Evolutionary conservation across 2,797 vertebrate species (phyloP).

Genomic region (Urophycis tenuis): DNA sequence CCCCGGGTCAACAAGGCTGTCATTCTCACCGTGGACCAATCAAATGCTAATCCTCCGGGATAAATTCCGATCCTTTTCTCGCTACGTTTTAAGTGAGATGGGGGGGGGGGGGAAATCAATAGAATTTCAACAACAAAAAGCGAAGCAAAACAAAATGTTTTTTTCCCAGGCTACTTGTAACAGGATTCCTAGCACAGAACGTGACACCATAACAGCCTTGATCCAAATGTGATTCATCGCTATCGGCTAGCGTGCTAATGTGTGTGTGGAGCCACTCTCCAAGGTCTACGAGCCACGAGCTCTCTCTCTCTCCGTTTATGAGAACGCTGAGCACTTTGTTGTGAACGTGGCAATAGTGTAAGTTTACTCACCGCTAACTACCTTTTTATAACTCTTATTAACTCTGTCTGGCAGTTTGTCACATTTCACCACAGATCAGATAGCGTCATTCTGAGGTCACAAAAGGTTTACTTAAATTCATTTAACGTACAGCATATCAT

Average conservation of each 20-base stretch:
- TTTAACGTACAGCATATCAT: not conserved
- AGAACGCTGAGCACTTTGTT: too few species aligned
- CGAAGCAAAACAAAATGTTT: slow-evolving; percentile 42
- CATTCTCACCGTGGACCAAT: slow-evolving; percentile 32
- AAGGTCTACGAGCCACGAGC: slow-evolving; percentile 6
- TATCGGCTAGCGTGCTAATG: slow-evolving; percentile 30
- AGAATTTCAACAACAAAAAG: slow-evolving; percentile 12
- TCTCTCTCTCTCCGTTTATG: not conserved
- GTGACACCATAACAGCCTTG: slow-evolving; percentile 27
- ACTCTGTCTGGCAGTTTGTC: not conserved
- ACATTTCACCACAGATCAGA: not conserved
- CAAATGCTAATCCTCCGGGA: slow-evolving; percentile 27
- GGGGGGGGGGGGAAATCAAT: too few species aligned
- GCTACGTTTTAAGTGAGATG: slow-evolving; percentile 12
- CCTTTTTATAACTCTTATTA: too few species aligned
- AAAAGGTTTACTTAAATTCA: not conserved
- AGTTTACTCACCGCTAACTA: too few species aligned
- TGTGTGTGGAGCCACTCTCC: slow-evolving; percentile 18
- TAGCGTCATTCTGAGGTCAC: not conserved
- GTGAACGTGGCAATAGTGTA: too few species aligned
- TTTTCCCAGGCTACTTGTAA: slow-evolving; percentile 40
- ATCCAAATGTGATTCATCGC: slow-evolving; percentile 34
- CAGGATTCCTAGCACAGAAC: slow-evolving; percentile 26
- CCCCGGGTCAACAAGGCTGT: slow-evolving; percentile 36
- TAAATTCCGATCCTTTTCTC: slow-evolving; percentile 46